Base-by-base conservation (phyloP, 2,113 vertebrate genomes). In the Piprites chloris region DNA sequence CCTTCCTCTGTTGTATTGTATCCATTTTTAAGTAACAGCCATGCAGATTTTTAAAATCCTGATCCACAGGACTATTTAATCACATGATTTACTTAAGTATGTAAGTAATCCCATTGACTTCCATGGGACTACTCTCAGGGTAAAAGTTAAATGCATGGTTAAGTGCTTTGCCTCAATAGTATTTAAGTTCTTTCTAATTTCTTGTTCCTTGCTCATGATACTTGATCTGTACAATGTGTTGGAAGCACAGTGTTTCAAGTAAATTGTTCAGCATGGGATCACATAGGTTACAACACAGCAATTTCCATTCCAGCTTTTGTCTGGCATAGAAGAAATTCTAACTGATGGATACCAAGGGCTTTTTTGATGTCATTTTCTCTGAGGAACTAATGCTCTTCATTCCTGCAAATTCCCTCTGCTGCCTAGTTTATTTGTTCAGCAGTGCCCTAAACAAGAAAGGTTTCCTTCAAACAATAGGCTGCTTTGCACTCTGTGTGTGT, bases 371-470 rank as follows among this genome's bases (percentile, higher is more conserved):
- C 91, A 61, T 91, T 96, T 94, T 85, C 92, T 94, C 86, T 62
- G 86, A 96, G 88, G 88, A 96, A 30, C 83, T 93, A 92, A 95
- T 96, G 83, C 47, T 93, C 73, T 95, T 96, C 93, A 97, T 96
- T 95, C 90, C 71, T 89, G 44, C 49, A 89, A 96, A 96, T 95
- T 94, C 95, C 89, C 85, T 93, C 82, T 92, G 80, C 93, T 94
- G 92, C 78, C 65, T 35, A 63, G 92, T 96, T 95, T 96, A 94
- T 97, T 96, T 97, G 59, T 87, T 94, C 95, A 95, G 93, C 90
- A 88, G 65, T 90, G 95, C 81, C 88, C 93, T 83, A 96, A 92
- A 94, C 93, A 95, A 92, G 79, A 90, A 95, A 95, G 87, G 91
- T 93, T 95, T 85, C 62, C 53, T 85, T 90, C 83, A 82, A 90